These are phyloP conservation scores for Plestiodon gilberti DNA, from an alignment of 2,113 vertebrate genomes.

Conservation along the genomic window DNA sequence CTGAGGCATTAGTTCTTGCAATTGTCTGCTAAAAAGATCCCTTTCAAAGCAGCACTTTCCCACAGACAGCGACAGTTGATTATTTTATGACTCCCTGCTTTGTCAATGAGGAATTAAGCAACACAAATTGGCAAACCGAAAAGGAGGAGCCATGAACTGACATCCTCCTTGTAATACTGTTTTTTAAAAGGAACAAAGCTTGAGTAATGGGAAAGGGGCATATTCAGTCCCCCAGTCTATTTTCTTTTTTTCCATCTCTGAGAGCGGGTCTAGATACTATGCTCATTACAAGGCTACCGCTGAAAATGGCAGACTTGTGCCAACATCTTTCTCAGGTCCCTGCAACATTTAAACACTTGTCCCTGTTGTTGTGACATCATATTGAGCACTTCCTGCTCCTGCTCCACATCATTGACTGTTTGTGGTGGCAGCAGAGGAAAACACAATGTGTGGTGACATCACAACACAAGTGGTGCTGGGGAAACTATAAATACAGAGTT, in stretches of 20 bases:
- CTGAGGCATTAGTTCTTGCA: slow-evolving; percentile 58
- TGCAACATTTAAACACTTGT: background rate
- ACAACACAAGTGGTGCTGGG: background rate
- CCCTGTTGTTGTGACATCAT: background rate
- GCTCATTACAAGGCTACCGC: background rate
- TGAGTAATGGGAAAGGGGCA: slow-evolving; percentile 9
- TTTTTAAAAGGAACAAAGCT: slow-evolving; percentile 7
- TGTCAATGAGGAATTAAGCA: slow-evolving; percentile 58
- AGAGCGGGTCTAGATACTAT: background rate
- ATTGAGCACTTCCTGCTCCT: background rate
- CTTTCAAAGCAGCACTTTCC: slow-evolving; percentile 69
- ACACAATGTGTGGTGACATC: background rate
- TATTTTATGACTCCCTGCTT: slow-evolving; percentile 56
- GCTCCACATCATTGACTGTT: too few relatives aligned
- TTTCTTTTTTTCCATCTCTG: slow-evolving; percentile 41
- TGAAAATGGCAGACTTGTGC: background rate
- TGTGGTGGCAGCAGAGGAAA: background rate
- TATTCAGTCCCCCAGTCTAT: slow-evolving; percentile 34
- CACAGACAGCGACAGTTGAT: slow-evolving; percentile 48
- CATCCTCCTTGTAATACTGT: slow-evolving; percentile 55
- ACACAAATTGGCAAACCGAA: slow-evolving; percentile 66
- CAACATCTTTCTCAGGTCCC: background rate
- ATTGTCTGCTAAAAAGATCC: slow-evolving; percentile 61
- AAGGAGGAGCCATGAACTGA: slow-evolving; percentile 54
- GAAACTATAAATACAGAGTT: background rate